phyloP scores from a whole-genome alignment of 2,888 invertebrate genomes.

The Pherbina coryleti region DNA sequence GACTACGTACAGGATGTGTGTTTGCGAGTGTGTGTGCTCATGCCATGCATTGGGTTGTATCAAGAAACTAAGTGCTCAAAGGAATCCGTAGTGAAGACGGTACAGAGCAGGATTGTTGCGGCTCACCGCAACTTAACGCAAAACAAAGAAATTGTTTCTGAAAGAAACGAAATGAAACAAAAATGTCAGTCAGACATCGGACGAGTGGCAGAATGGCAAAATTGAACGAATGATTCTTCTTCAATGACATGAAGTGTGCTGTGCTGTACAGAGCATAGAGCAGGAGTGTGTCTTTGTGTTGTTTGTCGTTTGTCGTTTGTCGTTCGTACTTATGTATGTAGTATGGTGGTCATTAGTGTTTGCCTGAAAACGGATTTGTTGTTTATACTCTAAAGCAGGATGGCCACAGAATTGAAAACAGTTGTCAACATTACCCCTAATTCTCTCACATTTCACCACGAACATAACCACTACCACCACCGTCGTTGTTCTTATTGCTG shows the following conservation, averaged over 20 bases:
- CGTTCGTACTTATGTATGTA: constrained; percentile 17
- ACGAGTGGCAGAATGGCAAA: background rate
- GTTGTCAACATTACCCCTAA: constrained; percentile 53
- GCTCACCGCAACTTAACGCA: constrained; percentile 27
- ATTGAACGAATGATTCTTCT: constrained; percentile 28
- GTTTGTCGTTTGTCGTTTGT: background rate
- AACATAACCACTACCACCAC: background rate
- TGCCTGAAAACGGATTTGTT: constrained; percentile 37
- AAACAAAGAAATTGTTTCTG: constrained; percentile 38
- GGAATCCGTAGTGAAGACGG: background rate
- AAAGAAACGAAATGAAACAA: constrained; percentile 5
- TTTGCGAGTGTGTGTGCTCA: background rate
- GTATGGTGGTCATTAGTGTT: constrained; percentile 40
- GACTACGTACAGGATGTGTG: background rate
- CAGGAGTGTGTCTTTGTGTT: constrained; percentile 34
- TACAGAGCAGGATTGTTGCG: constrained; percentile 14
- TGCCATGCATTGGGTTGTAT: background rate
- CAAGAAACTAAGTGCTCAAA: constrained; percentile 12
- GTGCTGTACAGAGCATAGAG: constrained; percentile 34
- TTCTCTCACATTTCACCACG: background rate
- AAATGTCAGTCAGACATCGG: background rate
- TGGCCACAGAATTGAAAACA: constrained; percentile 61
- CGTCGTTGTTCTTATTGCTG: constrained; percentile 16
- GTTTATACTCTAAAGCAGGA: constrained; percentile 31
- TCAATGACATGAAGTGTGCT: constrained; percentile 38